phyloP scores from a whole-genome alignment of 2,113 vertebrate genomes.

The Sapayoa aenigma region DNA sequence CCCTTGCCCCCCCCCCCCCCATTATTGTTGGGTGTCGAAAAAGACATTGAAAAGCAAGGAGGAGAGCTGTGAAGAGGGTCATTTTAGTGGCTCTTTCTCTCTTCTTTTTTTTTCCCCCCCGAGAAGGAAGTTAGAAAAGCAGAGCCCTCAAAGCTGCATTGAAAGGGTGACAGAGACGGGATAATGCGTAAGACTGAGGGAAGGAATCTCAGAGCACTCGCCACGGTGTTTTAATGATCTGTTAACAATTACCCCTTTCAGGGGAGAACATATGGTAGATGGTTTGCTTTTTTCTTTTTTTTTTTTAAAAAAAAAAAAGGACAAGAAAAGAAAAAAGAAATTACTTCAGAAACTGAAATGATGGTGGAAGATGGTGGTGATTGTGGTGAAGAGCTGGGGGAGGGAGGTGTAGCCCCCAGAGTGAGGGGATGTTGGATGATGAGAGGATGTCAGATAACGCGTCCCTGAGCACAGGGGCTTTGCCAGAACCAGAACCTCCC shows the following conservation, averaged over 20 bases:
- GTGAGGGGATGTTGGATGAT: background rate
- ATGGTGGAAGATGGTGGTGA: slow-evolving; percentile 31
- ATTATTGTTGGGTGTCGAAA: slow-evolving; percentile 60
- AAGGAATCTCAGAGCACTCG: slow-evolving; percentile 65
- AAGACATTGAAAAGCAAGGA: slow-evolving; percentile 64
- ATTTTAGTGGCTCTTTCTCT: slow-evolving; percentile 65
- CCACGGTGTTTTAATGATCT: slow-evolving; percentile 73
- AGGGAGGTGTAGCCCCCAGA: background rate
- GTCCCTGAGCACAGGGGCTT: background rate
- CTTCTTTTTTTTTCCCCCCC: background rate
- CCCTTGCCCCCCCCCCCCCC: background rate
- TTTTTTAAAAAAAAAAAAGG: background rate
- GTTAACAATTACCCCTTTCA: slow-evolving; percentile 75
- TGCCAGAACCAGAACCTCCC: background rate
- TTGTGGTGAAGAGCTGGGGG: slow-evolving; percentile 40
- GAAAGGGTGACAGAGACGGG: slow-evolving; percentile 64
- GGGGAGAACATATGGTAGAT: slow-evolving; percentile 75
- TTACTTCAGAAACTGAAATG: slow-evolving; percentile 66
- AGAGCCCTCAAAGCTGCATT: slow-evolving; percentile 73
- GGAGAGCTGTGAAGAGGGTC: slow-evolving; percentile 71
- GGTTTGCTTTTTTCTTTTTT: slow-evolving; percentile 62
- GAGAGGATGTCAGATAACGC: background rate
- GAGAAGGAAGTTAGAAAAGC: slow-evolving; percentile 75
- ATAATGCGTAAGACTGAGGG: slow-evolving; percentile 62
- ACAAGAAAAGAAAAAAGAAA: slow-evolving; percentile 35